Conservation (phyloP, 2,888 invertebrate genomes). For the Chorisops tibialis region DNA sequence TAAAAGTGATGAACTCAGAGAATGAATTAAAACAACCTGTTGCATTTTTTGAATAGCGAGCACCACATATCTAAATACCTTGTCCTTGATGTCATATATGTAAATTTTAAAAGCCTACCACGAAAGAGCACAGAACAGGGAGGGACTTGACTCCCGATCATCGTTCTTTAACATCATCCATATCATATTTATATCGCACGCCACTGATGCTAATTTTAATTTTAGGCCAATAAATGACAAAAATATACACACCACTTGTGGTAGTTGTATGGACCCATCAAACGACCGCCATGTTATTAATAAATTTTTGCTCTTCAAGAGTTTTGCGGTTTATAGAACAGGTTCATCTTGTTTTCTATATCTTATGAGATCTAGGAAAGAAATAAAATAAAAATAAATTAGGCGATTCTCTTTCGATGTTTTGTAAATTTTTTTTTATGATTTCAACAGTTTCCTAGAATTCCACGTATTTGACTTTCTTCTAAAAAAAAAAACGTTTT, state of each 20-base stretch:
- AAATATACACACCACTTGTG: constrained; percentile 27
- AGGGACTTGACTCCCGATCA: too few species aligned
- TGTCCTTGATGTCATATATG: constrained; percentile 18
- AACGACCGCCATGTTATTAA: constrained; percentile 29
- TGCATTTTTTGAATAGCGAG: background rate
- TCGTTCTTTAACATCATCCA: too few species aligned
- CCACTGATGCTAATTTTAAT: constrained; percentile 29
- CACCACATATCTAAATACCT: constrained; percentile 9
- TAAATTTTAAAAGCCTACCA: too few species aligned
- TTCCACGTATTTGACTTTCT: background rate
- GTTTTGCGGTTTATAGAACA: background rate
- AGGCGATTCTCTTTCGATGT: background rate
- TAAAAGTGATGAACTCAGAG: constrained; percentile 3
- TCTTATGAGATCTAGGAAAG: too few species aligned
- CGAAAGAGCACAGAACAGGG: too few species aligned
- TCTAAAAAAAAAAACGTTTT: too few species aligned
- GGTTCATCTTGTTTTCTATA: constrained; percentile 15
- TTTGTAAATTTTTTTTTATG: background rate
- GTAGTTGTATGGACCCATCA: constrained; percentile 16
- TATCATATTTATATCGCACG: constrained; percentile 13
- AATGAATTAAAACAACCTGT: constrained; percentile 11
- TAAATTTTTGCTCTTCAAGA: constrained; percentile 19
- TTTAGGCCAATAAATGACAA: constrained; percentile 30
- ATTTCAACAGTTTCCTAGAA: background rate
- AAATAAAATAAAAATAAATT: too few species aligned